A percentile compares a stretch with the other conserved stretches of the same genome.
Evolutionary conservation across 2,797 vertebrate species (phyloP).

Genomic region (Acipenser oxyrinchus): DNA sequence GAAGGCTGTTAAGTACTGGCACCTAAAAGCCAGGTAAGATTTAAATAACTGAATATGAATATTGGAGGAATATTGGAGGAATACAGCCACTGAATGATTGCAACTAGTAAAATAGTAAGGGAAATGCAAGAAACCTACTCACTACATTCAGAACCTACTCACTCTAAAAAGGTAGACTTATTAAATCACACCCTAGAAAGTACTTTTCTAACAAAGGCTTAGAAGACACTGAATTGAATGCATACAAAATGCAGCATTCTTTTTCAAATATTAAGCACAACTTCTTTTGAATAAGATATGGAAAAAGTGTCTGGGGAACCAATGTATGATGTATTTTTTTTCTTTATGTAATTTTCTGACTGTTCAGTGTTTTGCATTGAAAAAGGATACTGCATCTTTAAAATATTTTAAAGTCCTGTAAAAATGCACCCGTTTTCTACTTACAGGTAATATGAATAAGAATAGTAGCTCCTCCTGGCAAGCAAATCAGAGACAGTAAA

Average conservation of each 20-base stretch:
- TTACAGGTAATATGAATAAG: slow-evolving; percentile 99
- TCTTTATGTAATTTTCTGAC: slow-evolving; percentile 42
- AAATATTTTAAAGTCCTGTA: slow-evolving; percentile 64
- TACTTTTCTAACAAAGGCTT: background rate
- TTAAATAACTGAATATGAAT: no score
- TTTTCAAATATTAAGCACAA: slow-evolving; percentile 60
- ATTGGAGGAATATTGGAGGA: no score
- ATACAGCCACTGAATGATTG: no score
- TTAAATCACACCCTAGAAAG: no score
- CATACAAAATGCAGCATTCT: slow-evolving; percentile 75
- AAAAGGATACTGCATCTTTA: slow-evolving; percentile 99
- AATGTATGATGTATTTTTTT: slow-evolving; percentile 31
- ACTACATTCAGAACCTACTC: no score
- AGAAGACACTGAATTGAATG: background rate
- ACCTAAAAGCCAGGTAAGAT: no score
- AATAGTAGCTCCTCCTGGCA: slow-evolving; percentile 99
- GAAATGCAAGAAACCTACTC: no score
- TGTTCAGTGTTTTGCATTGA: slow-evolving; percentile 74
- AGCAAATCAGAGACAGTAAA: slow-evolving; percentile 99
- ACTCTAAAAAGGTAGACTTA: no score
- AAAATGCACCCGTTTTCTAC: slow-evolving; percentile 81
- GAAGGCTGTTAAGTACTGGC: no score
- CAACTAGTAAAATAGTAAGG: no score
- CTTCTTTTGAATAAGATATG: slow-evolving; percentile 20
- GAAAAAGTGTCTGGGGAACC: slow-evolving; percentile 34